Evolutionary conservation across 2,113 vertebrate species (phyloP).

Genomic region (Diphyllodes magnificus): DNA sequence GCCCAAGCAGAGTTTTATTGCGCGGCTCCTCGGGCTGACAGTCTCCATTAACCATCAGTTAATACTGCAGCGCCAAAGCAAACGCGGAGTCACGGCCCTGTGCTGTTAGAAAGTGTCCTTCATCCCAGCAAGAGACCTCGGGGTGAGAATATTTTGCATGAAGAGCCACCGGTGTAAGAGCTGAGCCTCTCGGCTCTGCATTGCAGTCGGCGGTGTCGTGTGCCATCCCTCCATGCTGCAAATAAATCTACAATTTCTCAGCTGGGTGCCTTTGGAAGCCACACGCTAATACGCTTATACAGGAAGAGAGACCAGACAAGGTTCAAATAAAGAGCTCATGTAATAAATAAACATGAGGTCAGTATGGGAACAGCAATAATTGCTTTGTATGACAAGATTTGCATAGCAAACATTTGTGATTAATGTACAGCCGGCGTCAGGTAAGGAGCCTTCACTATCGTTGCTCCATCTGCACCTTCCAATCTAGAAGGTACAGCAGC

Average conservation of each 20-base stretch:
- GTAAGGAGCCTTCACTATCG: conserved; percentile 9
- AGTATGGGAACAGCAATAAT: conserved; percentile 56
- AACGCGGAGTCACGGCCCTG: not conserved
- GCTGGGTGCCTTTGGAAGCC: conserved; percentile 35
- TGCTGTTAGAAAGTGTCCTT: conserved; percentile 19
- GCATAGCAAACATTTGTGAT: conserved; percentile 69
- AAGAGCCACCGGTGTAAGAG: not conserved
- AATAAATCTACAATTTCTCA: conserved; percentile 39
- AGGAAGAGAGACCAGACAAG: conserved; percentile 37
- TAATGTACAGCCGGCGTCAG: conserved; percentile 35
- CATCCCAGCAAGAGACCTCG: conserved; percentile 39
- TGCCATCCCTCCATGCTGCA: not conserved
- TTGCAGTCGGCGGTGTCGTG: not conserved
- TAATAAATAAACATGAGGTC: conserved; percentile 71
- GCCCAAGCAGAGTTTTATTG: not conserved
- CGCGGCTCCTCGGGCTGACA: not conserved
- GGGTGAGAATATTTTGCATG: conserved; percentile 54
- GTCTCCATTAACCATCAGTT: conserved; percentile 48
- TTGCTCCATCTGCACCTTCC: conserved; percentile 36
- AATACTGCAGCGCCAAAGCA: conserved; percentile 38
- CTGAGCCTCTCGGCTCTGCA: not conserved
- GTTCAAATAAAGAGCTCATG: conserved; percentile 56
- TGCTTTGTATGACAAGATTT: conserved; percentile 68
- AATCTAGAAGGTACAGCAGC: conserved; percentile 8
- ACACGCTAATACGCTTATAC: not conserved